Base-by-base conservation (phyloP, 2,113 vertebrate species). In the Nannospalax galili region DNA sequence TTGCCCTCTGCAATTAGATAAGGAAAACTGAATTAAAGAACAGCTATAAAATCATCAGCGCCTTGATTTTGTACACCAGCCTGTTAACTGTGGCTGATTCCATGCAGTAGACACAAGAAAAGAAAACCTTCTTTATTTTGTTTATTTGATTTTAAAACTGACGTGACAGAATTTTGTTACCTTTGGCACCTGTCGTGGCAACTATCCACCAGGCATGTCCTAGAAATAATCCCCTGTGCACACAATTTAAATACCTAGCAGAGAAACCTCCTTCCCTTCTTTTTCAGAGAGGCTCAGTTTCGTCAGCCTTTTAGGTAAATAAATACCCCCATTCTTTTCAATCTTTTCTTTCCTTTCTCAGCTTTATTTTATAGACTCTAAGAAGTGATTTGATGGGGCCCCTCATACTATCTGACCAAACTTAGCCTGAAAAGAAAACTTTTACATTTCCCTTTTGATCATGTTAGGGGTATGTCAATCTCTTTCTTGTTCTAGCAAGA, bases 401-500 rank as follows among this genome's bases (percentile, higher is more conserved):
- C 73, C 95, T 95, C 82, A 67, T 87, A 88, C 91, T 97, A 97
- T 96, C 97, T 97, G 93, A 96, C 81, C 67, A 92, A 92, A 90
- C 78, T 90, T 82, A 78, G 64, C 60, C 9, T 90, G 73, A 88
- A 96, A 96, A 95, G 89, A 92, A 95, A 95, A 48, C 56, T 40
- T 85, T 86, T 91, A 88, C 74, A 37, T 93, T 90, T 95, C 85
- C 69, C 95, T 97, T 98, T 96, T 97, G 95, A 97, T 97, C 64
- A 0, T 82, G 93, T 89, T 77, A 87, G 90, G 75, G 45, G 86
- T 72, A 75, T 96, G 95, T 96, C 96, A 91, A 64, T 95, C 95
- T 96, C 69, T 92, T 92, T 97, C 96, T 92, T 95, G 95, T 91
- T 91, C 97, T 58, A 93, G 95, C 70, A 93, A 96, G 95, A 95